Conservation (phyloP, 1,140 invertebrate species). For the Drosophila nasuta region DNA sequence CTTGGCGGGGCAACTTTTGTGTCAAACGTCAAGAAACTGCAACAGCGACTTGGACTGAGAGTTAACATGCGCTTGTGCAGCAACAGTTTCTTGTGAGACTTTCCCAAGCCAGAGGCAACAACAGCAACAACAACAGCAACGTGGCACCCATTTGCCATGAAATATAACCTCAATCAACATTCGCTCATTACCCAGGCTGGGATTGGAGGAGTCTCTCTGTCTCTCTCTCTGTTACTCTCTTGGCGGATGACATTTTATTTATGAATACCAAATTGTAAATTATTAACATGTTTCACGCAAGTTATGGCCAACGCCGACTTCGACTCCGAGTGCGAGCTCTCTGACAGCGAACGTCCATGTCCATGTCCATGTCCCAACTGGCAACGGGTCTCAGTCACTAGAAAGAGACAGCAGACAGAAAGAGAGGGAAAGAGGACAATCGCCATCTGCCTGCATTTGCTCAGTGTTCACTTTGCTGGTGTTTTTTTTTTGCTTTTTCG, state of each 20-base stretch:
- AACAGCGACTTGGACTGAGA: slow-evolving; percentile 37
- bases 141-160: slow-evolving; percentile 77
- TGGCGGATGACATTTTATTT: slow-evolving; percentile 78
- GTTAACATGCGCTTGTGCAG: slow-evolving; percentile 47
- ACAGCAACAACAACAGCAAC: slow-evolving; percentile 9
- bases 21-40: slow-evolving; percentile 69
- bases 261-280: slow-evolving; percentile 84
- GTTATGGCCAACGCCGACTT: slow-evolving; percentile 61
- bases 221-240: background rate
- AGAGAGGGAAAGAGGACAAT: slow-evolving; percentile 49
- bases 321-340: slow-evolving; percentile 55
- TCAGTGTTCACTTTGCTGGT: slow-evolving; percentile 32
- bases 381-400: slow-evolving; percentile 1
- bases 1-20: slow-evolving; percentile 38
- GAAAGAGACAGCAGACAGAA: slow-evolving; percentile 7
- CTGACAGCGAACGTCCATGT: slow-evolving; percentile 47
- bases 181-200: slow-evolving; percentile 69
- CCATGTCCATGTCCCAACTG: slow-evolving; percentile 27
- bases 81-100: slow-evolving; percentile 37
- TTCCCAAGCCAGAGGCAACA: slow-evolving; percentile 49
- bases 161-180: slow-evolving; percentile 83
- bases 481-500: slow-evolving; percentile 11
- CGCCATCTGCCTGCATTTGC: slow-evolving; percentile 48
- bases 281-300: slow-evolving; percentile 84
- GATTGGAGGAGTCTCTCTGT: slow-evolving; percentile 56